Percentiles rank a stretch among this genome's conserved stretches.
Evolutionary conservation across 2,797 vertebrate genomes (phyloP).

Genomic region (Hybognathus amarus): DNA sequence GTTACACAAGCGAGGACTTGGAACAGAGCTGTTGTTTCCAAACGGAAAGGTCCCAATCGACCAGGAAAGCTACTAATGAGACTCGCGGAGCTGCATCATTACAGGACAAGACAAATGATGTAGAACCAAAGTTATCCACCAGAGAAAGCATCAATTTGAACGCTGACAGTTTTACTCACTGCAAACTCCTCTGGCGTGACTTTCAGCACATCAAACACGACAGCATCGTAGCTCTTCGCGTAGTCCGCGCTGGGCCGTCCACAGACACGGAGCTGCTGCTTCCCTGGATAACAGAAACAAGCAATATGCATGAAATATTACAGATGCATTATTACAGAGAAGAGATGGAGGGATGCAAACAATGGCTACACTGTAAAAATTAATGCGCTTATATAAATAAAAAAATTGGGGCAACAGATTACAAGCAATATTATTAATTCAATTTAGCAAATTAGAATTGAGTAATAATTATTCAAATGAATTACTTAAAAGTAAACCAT

Average conservation of each 20-base stretch:
- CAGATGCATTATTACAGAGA: background rate
- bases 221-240: slow-evolving; percentile 93
- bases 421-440: no score
- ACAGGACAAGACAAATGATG: background rate
- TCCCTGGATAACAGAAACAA: slow-evolving; percentile 59
- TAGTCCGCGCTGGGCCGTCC: slow-evolving; percentile 88
- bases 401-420: no score
- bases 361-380: no score
- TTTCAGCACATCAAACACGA: slow-evolving; percentile 94
- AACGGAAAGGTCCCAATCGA: background rate
- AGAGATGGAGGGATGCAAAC: background rate
- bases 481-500: no score
- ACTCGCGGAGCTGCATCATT: background rate
- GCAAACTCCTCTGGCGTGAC: slow-evolving; percentile 96
- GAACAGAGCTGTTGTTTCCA: background rate
- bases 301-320: background rate
- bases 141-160: background rate
- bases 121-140: background rate
- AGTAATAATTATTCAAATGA: no score
- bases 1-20: background rate
- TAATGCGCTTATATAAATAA: no score
- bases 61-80: background rate
- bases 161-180: slow-evolving; percentile 78
- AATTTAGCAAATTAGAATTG: no score
- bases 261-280: slow-evolving; percentile 93